Conservation (phyloP, 2,797 vertebrate genomes). For the Galago senegalensis region DNA sequence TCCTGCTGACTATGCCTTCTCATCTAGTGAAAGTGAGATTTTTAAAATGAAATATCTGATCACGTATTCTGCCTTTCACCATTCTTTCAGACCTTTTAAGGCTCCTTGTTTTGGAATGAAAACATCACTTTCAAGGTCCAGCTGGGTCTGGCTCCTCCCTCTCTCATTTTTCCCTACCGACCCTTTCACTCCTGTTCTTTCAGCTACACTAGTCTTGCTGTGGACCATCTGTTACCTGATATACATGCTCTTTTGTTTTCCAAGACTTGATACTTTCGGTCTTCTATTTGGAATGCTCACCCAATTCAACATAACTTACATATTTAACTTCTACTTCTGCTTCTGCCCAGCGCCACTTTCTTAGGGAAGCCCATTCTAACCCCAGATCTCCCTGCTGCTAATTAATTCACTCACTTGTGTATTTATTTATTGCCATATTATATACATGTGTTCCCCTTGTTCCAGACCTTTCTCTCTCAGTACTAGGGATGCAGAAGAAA, state of each 20-base stretch:
- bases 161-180: not conserved
- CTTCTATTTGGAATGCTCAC: not conserved
- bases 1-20: accelerated
- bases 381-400: not conserved
- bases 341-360: not conserved
- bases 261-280: not conserved
- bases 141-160: accelerated
- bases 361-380: not conserved
- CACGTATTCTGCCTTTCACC: not conserved
- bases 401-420: not conserved
- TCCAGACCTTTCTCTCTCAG: not conserved
- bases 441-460: not conserved
- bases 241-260: not conserved
- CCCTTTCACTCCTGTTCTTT: not conserved
- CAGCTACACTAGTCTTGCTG: not conserved
- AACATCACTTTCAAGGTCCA: not conserved
- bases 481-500: not conserved
- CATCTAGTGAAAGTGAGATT: not conserved
- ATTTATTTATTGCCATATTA: not conserved
- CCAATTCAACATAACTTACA: not conserved
- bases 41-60: not conserved
- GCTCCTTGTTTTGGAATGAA: not conserved
- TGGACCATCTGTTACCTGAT: not conserved
- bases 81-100: not conserved
- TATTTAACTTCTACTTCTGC: not conserved